Evolutionary conservation across 1,140 invertebrate species (phyloP), one percentile per base, ranked within the genome.

Genomic region (Bombus superbus): DNA sequence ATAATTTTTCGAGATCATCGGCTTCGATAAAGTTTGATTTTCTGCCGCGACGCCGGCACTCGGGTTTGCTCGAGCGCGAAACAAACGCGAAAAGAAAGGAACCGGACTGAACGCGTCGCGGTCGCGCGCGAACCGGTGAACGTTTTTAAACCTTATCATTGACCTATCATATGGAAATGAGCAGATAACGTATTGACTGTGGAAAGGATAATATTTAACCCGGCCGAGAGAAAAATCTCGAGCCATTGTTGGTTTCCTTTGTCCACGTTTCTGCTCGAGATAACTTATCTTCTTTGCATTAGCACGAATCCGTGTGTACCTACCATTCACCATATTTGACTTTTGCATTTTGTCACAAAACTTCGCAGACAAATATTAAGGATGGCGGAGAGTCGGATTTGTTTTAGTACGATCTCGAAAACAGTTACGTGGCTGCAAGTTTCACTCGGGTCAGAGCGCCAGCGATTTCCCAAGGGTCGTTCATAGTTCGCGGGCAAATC

Each of bases 1-100:
- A n/a, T 35, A 25, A 83, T 84, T 88, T 91, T 91, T 87, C 73
- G 59, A 74, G 85, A 91, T 91, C 57, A 66, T 44, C 28, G 18
- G 8, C 35, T 28, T 42, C 76, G 90, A 91, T 91, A 90, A 53
- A 83, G 74, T 74, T 74, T 68, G 82, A 89, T 89, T 90, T 90
- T 89, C 84, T 87, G 57, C 74, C 74, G 80, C 71, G 87, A 81
- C 75, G 76, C 59, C 40, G 44, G 44, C 74, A 57, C 35, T 47
- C 81, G 72, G 10, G 72, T 71, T 86, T 91, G 81, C 82, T 91
- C 72, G 82, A 91, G 76, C 85, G 87, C 80, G 87, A 83, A 88
- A 42, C 80, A 81, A 86, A 79, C 62, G 83, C 62, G 64, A 86
- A n/a, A 88, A 85, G 83, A 90, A 90, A 81, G 88, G 53, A 90